Base-by-base conservation (phyloP, 2,888 invertebrate species). In the Trichogramma evanescens region DNA sequence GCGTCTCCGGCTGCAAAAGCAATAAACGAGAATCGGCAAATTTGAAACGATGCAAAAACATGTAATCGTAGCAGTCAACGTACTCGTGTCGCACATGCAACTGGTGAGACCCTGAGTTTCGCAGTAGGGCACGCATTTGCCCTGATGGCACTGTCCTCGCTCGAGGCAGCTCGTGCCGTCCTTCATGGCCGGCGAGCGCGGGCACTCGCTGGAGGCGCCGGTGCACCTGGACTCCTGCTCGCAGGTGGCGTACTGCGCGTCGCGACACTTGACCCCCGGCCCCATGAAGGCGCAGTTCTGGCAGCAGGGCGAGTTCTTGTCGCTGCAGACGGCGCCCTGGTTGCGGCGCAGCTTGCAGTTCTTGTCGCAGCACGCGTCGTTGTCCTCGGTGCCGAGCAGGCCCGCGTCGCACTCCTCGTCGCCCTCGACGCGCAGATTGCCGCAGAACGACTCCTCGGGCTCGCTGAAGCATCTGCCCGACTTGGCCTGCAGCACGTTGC, bases 381-480 rank as follows among this genome's bases (percentile, higher is more conserved):
- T 93, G 73, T 94, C 93, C 77, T 94, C 94, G 0, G 93, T 93
- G 72, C 95, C 95, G 5, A 95, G 81, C 41, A 95, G 81, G 2
- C 97, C 97, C 40, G 95, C 95, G 74, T 98, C 97, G 76, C 97
- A 98, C 77, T 97, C 93, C 77, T 98, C 97, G 66, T 93, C 94
- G 4, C 92, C 93, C 78, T 98, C 95, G 0, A 97, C 95, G 8
- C 95, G 84, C 66, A 95, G 82, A 81, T 98, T 97, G 6, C 97
- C 97, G 78, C 97, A 98, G 79, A 95, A 95, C 57, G 94, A 93
- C 79, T 93, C 93, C 77, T 94, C 93, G 0, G 94, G 95, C 79
- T 94, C 94, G 0, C 91, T 93, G 77, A 94, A 94, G 75, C 93
- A 94, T 55, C 92, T 84, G 0, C 91, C 90, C 0, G 95, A 93